These are phyloP conservation scores for Apolygus lucorum DNA, from an alignment of 1,140 invertebrate species.

Conservation along the genomic window DNA sequence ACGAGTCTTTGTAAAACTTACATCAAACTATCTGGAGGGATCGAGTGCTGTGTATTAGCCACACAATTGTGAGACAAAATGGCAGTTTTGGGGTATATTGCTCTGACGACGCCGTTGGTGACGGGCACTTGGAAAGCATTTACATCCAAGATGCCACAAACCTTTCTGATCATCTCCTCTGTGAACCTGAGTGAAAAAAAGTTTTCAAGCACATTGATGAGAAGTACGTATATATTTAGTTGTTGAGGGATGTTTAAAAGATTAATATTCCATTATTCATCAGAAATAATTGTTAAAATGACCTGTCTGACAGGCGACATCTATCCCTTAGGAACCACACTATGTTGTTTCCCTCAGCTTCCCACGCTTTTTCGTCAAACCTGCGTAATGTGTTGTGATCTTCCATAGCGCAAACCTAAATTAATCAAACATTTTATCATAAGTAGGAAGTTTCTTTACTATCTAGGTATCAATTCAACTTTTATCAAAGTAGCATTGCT, in stretches of 20 bases:
- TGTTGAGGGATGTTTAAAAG: no score
- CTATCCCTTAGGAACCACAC: conserved; percentile 61
- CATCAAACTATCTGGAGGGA: conserved; percentile 27
- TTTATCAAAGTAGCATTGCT: not conserved
- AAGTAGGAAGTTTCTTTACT: no score
- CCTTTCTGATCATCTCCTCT: conserved; percentile 31
- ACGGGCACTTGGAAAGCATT: conserved; percentile 38
- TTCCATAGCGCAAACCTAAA: conserved; percentile 54
- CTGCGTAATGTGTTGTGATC: conserved; percentile 54
- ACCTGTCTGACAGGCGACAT: conserved; percentile 51
- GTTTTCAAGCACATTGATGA: no score
- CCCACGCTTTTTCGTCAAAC: conserved; percentile 50
- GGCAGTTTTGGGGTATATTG: conserved; percentile 55
- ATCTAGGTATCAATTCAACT: no score
- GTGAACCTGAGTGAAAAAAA: no score
- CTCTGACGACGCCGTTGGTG: conserved; percentile 41
- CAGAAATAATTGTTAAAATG: no score
- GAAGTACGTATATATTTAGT: no score
- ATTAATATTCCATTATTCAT: no score
- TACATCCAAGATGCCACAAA: conserved; percentile 33
- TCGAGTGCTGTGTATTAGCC: conserved; percentile 61
- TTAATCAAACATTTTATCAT: no score
- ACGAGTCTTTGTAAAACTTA: conserved; percentile 9
- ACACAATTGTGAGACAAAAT: conserved; percentile 67
- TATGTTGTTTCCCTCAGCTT: conserved; percentile 61